Conservation (phyloP, 2,113 vertebrate species). For the Leptobrachium leishanense region DNA sequence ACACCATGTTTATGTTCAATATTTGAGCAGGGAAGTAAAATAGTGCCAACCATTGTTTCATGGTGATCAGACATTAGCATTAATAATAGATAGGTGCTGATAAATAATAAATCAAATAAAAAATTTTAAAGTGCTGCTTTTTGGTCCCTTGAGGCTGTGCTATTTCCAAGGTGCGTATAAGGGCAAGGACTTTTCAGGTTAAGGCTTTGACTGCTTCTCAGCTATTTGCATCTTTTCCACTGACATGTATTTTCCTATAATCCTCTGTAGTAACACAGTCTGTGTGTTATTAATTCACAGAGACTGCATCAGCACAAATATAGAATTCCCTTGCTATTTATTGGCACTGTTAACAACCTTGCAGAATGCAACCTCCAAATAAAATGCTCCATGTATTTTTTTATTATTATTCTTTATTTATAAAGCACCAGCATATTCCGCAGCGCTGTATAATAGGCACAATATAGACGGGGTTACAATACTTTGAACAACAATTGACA, state of each 20-base stretch:
- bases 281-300: background rate
- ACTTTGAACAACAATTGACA: too few species aligned
- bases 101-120: slow-evolving; percentile 46
- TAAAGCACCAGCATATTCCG: too few species aligned
- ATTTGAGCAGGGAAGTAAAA: slow-evolving; percentile 10
- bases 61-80: slow-evolving; percentile 36
- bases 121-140: slow-evolving; percentile 38
- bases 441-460: too few species aligned
- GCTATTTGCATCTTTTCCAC: too few species aligned
- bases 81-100: slow-evolving; percentile 33
- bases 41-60: too few species aligned
- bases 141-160: slow-evolving; percentile 25
- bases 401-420: too few species aligned
- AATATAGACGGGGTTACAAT: too few species aligned
- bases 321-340: too few species aligned
- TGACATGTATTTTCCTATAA: too few species aligned
- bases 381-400: too few species aligned
- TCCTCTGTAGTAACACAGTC: background rate
- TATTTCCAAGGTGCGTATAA: slow-evolving; percentile 28
- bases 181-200: slow-evolving; percentile 18
- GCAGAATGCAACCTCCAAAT: too few species aligned
- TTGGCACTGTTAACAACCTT: too few species aligned
- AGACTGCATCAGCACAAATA: background rate
- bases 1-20: slow-evolving; percentile 15
- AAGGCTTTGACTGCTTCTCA: background rate